These are phyloP conservation scores for Hemicentrotus pulcherrimus DNA, from an alignment of 35 echinoderm and acorn worm species.

Conservation along the genomic window DNA sequence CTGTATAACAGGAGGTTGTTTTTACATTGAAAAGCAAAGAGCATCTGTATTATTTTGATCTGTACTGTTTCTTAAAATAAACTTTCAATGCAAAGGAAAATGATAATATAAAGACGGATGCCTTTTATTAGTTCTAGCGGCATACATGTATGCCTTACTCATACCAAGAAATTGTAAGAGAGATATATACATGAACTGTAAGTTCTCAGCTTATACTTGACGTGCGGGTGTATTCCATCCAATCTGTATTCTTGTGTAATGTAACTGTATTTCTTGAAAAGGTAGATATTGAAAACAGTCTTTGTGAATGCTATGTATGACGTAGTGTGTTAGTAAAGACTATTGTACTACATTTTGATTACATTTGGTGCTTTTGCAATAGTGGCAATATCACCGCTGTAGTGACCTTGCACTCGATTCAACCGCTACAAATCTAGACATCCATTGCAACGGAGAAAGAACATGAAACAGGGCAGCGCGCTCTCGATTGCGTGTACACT, in stretches of 20 bases:
- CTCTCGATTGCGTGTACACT: neutral
- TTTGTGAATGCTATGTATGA: neutral
- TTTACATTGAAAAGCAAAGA: too few relatives aligned
- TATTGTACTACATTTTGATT: conserved; percentile 20
- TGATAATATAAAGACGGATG: too few relatives aligned
- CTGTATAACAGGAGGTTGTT: too few relatives aligned
- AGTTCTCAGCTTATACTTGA: neutral
- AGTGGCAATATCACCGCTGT: neutral
- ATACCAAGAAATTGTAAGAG: too few relatives aligned
- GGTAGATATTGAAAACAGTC: neutral
- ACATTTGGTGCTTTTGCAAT: neutral
- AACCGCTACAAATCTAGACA: neutral
- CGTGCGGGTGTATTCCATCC: neutral
- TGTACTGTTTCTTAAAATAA: too few relatives aligned
- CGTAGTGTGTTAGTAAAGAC: neutral
- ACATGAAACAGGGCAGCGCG: neutral
- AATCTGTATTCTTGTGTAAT: neutral
- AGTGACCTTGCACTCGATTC: conserved; percentile 9
- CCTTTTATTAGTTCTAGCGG: too few relatives aligned
- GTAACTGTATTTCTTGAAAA: neutral
- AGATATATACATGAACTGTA: too few relatives aligned
- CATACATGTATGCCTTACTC: too few relatives aligned
- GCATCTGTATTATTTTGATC: too few relatives aligned
- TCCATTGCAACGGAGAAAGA: neutral
- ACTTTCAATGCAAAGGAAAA: too few relatives aligned